Percentiles rank a stretch among this genome's conserved stretches.
phyloP scores from a whole-genome alignment of 2,113 vertebrate species.

The Pao palembangensis region DNA sequence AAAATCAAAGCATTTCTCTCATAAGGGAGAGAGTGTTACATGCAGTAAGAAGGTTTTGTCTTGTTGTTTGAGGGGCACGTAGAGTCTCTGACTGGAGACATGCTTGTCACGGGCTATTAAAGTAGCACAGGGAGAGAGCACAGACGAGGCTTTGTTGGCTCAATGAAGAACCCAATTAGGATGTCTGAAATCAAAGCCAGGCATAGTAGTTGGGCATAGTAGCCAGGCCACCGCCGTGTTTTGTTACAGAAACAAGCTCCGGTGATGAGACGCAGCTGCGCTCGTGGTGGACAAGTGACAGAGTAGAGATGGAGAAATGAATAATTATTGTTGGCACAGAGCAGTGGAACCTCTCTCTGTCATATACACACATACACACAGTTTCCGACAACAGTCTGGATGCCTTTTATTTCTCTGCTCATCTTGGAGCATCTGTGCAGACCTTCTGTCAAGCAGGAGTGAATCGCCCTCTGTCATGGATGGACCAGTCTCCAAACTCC shows the following conservation, averaged over 20 bases:
- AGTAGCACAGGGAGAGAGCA: conserved; percentile 39
- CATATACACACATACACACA: neutral
- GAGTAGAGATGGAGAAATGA: neutral
- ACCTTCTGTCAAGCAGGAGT: conserved; percentile 41
- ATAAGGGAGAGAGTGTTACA: conserved; percentile 47
- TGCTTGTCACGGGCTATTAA: conserved; percentile 60
- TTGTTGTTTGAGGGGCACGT: conserved; percentile 31
- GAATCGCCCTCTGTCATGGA: conserved; percentile 37
- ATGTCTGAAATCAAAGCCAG: conserved; percentile 60
- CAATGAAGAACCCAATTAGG: conserved; percentile 49
- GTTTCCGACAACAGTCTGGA: neutral
- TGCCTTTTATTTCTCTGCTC: conserved; percentile 9
- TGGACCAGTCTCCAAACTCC: conserved; percentile 33
- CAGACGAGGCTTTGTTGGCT: conserved; percentile 57
- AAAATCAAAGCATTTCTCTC: conserved; percentile 36
- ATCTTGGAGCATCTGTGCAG: conserved; percentile 44
- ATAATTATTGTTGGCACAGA: conserved; percentile 10
- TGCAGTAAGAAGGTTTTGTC: conserved; percentile 33
- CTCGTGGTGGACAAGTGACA: conserved; percentile 4
- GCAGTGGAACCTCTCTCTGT: no score
- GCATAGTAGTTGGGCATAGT: conserved; percentile 41
- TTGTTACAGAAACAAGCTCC: conserved; percentile 36
- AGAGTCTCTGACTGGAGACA: conserved; percentile 55
- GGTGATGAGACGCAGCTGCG: conserved; percentile 27
- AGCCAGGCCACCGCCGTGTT: conserved; percentile 22